These are phyloP conservation scores for Drosophila melanica DNA, from an alignment of 1,140 invertebrate species.

Conservation along the genomic window DNA sequence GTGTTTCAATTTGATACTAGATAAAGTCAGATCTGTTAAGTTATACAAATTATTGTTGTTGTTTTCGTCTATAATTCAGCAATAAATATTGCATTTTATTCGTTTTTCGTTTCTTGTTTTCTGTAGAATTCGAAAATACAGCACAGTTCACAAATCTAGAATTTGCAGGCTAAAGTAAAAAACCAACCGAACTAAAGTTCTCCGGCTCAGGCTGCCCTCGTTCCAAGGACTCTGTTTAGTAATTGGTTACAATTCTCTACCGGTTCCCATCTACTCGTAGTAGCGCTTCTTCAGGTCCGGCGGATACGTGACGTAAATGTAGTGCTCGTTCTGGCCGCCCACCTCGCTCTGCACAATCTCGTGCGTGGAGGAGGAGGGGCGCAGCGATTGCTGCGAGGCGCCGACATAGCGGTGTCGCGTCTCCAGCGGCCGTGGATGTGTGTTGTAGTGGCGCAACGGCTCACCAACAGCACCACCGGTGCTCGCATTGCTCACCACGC, in stretches of 20 bases:
- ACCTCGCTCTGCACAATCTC: slow-evolving; percentile 80
- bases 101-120: slow-evolving; percentile 41
- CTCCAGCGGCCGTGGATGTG: slow-evolving; percentile 75
- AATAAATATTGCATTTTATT: slow-evolving; percentile 73
- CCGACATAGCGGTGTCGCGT: slow-evolving; percentile 77
- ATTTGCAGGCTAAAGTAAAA: slow-evolving; percentile 74
- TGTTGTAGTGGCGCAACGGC: slow-evolving; percentile 70
- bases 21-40: too few relatives aligned
- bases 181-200: slow-evolving; percentile 40
- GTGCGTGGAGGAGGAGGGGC: slow-evolving; percentile 74
- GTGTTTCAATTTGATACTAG: too few relatives aligned
- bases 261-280: slow-evolving; percentile 82
- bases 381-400: slow-evolving; percentile 77
- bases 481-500: slow-evolving; percentile 50
- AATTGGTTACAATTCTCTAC: slow-evolving; percentile 26
- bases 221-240: slow-evolving; percentile 30
- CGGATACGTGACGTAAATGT: slow-evolving; percentile 94
- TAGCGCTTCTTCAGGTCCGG: slow-evolving; percentile 91
- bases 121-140: slow-evolving; percentile 73
- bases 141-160: slow-evolving; percentile 81
- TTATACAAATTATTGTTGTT: too few relatives aligned
- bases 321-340: slow-evolving; percentile 87
- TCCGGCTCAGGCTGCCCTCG: neutral
- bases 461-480: slow-evolving; percentile 26
- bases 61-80: slow-evolving; percentile 60